A percentile compares a stretch with the other conserved stretches of the same genome.
Conservation (phyloP, 2,888 invertebrate species). For the Thymelicus sylvestris region DNA sequence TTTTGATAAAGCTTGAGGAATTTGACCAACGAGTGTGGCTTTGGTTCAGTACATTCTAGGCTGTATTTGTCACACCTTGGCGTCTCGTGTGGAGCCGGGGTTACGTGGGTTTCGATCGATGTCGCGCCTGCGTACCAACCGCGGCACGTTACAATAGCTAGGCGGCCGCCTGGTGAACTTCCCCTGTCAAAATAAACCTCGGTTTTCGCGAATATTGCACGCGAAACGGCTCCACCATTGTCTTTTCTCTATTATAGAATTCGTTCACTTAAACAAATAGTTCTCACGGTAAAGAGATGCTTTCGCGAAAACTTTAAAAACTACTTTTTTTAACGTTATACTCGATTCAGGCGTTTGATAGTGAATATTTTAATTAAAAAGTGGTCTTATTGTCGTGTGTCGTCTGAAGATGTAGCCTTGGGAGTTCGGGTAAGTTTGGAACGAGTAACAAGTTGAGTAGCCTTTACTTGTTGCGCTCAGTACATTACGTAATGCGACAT, state of each 20-base stretch:
- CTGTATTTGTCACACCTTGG: conserved; percentile 23
- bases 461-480: conserved; percentile 74
- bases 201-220: conserved; percentile 61
- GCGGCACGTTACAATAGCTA: conserved; percentile 69
- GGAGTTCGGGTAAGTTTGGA: conserved; percentile 54
- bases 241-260: conserved; percentile 24
- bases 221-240: conserved; percentile 46
- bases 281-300: conserved; percentile 25
- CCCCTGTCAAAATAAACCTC: conserved; percentile 75
- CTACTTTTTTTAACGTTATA: conserved; percentile 21
- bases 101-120: conserved; percentile 64
- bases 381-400: conserved; percentile 50
- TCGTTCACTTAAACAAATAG: conserved; percentile 3
- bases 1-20: background rate
- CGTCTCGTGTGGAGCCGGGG: conserved; percentile 22
- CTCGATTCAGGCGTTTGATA: conserved; percentile 14
- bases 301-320: conserved; percentile 12
- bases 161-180: conserved; percentile 63
- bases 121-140: conserved; percentile 66
- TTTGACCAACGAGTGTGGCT: background rate
- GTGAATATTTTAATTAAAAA: conserved; percentile 22
- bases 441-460: conserved; percentile 58
- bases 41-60: conserved; percentile 3
- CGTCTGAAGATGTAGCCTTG: conserved; percentile 67
- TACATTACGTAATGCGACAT: conserved; percentile 71